Evolutionary conservation across 2,797 vertebrate genomes (phyloP), one percentile per base, ranked within the genome.

Genomic region (Tympanoctomys barrerae): DNA sequence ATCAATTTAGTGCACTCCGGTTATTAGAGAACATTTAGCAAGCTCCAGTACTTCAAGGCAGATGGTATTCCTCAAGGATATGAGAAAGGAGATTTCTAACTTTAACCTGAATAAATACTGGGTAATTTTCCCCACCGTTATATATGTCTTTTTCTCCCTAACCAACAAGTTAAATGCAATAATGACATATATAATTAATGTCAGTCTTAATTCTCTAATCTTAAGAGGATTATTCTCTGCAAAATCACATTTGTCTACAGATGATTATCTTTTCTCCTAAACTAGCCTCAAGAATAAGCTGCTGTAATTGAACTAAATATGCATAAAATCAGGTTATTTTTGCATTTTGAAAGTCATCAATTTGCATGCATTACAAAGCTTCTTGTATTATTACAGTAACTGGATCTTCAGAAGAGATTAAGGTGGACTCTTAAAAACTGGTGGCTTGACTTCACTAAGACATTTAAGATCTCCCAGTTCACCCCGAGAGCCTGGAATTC

Each of bases 221-320:
- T 98, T 97, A 96, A 97, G 93, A 89, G 52, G 78, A 88, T 97
- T 96, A 97, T 97, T 97, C 91, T 95, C 96, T 91, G 91, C 85
- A 97, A 97, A 98, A 98, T 96, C 97, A 90, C 97, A 97, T 98
- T 98, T 98, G 85, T 97, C 96, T 97, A 75, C 61, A 97, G 96
- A 98, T 98, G 98, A 98, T 98, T 98, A 97, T 96, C 73, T 97
- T 98, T 89, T 94, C 96, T 98, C 93, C 91, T 94, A 97, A 92
- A 97, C 70, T 93, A 96, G 94, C 95, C 97, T 97, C 94, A 98
- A 97, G 96, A 97, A 98, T 97, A 97, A 98, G 75, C 77, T 95
- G 52, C 28, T 96, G 91, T 97, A 98, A 98, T 98, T 98, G 97
- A 98, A 98, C 97, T 97, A 98, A 98, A 98, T 97, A 96, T 94